A percentile compares a stretch with the other conserved stretches of the same genome.
phyloP scores from a whole-genome alignment of 2,113 vertebrate genomes.

The Neomonachus schauinslandi region DNA sequence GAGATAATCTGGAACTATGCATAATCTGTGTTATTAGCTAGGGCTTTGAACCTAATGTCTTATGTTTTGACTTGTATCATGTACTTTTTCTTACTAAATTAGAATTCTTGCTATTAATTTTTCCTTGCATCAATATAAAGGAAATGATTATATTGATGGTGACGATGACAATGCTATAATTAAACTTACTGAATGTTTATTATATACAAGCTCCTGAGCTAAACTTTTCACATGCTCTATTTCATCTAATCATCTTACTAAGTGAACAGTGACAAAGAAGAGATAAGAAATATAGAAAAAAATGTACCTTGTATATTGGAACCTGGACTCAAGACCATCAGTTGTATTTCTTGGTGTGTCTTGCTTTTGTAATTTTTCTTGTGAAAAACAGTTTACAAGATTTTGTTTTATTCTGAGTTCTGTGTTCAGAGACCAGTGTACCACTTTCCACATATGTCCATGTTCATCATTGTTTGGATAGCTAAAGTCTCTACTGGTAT shows the following conservation, averaged over 20 bases:
- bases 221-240: not conserved
- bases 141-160: not conserved
- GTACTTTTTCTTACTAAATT: not conserved
- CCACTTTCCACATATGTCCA: not conserved
- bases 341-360: not conserved
- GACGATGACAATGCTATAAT: not conserved
- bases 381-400: not conserved
- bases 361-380: not conserved
- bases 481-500: not conserved
- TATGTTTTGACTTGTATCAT: not conserved
- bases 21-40: not conserved
- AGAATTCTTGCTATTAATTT: not conserved
- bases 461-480: not conserved
- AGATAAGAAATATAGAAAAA: not conserved
- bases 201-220: not conserved
- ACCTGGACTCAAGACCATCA: not conserved
- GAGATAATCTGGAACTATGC: not conserved
- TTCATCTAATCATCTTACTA: not conserved
- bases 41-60: not conserved
- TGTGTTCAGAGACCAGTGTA: not conserved
- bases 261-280: not conserved
- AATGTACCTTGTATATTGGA: not conserved
- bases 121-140: not conserved
- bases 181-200: constrained; percentile 3
- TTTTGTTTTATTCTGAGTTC: not conserved